Percentiles rank a stretch among this genome's conserved stretches.
Evolutionary conservation across 2,888 invertebrate genomes (phyloP).

Genomic region (Copidosoma aretas): DNA sequence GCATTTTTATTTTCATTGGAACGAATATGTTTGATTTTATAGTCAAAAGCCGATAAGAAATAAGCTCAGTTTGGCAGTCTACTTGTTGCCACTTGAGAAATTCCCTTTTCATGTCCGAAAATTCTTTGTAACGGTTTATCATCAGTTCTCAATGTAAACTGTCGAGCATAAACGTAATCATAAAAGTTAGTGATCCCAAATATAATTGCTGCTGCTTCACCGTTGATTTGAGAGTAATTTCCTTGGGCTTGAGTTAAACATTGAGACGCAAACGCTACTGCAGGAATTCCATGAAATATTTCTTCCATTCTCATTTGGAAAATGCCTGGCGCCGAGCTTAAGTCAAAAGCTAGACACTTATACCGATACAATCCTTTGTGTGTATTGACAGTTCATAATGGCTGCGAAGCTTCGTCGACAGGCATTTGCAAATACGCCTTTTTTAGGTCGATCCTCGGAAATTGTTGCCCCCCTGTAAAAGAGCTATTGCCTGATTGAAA

Average conservation of each 20-base stretch:
- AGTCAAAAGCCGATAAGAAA: not conserved
- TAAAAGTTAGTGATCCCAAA: conserved; percentile 32
- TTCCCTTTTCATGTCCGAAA: not conserved
- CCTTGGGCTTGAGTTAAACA: not conserved
- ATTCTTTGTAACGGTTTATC: conserved; percentile 28
- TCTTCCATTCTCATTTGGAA: conserved; percentile 2
- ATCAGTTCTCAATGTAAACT: conserved; percentile 24
- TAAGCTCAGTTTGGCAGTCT: not conserved
- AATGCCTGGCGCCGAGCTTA: conserved; percentile 1
- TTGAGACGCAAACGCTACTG: conserved; percentile 4
- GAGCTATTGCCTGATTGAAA: conserved; percentile 47
- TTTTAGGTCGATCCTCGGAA: conserved; percentile 25
- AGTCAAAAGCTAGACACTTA: not conserved
- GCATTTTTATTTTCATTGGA: not conserved
- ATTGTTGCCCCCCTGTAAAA: conserved; percentile 13
- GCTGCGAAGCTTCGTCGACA: not conserved
- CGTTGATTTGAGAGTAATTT: conserved; percentile 25
- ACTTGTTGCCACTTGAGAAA: conserved; percentile 7
- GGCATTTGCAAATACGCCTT: conserved; percentile 19
- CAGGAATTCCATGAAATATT: conserved; percentile 1
- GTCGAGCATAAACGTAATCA: not conserved
- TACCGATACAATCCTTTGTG: conserved; percentile 2
- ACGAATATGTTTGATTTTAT: not conserved
- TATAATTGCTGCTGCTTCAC: conserved; percentile 35
- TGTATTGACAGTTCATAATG: conserved; percentile 6